Conservation (phyloP, 2,113 vertebrate genomes). For the Daubentonia madagascariensis region DNA sequence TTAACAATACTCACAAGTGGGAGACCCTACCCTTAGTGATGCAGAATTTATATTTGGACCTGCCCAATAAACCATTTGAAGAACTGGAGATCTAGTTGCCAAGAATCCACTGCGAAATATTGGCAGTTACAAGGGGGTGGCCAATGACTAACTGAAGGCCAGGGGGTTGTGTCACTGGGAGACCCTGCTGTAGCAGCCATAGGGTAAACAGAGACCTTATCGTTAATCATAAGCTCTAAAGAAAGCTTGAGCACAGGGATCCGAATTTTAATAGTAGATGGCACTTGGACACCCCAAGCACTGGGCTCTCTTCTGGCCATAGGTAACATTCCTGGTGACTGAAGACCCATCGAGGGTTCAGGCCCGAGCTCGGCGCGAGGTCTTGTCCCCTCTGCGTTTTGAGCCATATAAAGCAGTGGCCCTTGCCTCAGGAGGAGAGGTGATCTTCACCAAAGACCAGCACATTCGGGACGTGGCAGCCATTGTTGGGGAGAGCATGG, state of each 20-base stretch:
- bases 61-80: not conserved
- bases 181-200: not conserved
- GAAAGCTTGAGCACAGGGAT: not conserved
- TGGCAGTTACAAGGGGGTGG: not conserved
- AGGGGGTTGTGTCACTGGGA: not conserved
- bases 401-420: constrained; percentile 87
- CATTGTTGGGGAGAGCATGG: constrained; percentile 86
- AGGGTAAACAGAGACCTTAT: not conserved
- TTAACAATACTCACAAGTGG: not conserved
- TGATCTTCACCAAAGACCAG: constrained; percentile 88
- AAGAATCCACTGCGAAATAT: not conserved
- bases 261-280: not conserved
- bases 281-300: not conserved
- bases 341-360: constrained; percentile 82
- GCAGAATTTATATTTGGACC: not conserved
- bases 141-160: not conserved
- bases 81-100: not conserved
- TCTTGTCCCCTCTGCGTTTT: constrained; percentile 85
- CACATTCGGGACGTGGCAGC: constrained; percentile 86
- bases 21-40: not conserved
- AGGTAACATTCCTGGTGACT: constrained; percentile 92
- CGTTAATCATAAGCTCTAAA: not conserved
- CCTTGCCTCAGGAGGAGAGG: constrained; percentile 87
- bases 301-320: not conserved
- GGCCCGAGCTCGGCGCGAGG: constrained; percentile 77